These are phyloP conservation scores for Vanacampus margaritifer DNA, from an alignment of 2,113 vertebrate species.

Conservation along the genomic window DNA sequence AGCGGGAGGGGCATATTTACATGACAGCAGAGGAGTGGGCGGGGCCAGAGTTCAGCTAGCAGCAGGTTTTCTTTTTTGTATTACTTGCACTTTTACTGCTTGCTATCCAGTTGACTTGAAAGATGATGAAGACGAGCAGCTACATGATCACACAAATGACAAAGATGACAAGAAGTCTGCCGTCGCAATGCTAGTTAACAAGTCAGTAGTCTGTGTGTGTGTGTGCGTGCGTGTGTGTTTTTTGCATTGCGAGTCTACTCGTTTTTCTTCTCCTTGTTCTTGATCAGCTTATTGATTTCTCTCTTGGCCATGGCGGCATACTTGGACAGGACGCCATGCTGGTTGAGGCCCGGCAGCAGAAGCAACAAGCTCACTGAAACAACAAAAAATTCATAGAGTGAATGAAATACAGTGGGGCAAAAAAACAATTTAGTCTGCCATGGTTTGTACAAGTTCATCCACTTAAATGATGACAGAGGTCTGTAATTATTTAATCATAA, in stretches of 20 bases:
- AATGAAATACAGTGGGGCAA: too few species aligned
- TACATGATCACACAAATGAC: neutral
- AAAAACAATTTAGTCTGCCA: too few species aligned
- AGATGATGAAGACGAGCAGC: neutral
- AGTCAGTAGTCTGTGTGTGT: neutral
- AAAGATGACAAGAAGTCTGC: neutral
- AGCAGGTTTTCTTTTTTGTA: neutral
- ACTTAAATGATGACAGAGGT: too few species aligned
- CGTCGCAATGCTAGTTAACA: neutral
- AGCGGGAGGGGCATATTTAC: neutral
- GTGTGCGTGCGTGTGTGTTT: neutral
- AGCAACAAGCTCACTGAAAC: conserved; percentile 84
- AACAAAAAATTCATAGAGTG: neutral
- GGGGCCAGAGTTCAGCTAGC: neutral
- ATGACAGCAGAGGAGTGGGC: neutral
- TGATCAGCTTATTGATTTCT: conserved; percentile 96
- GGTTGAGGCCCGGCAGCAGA: conserved; percentile 92
- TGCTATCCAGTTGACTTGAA: neutral
- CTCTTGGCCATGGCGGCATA: conserved; percentile 92
- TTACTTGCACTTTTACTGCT: neutral
- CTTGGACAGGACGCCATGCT: conserved; percentile 89
- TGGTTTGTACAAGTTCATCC: too few species aligned
- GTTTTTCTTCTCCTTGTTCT: conserved; percentile 98
- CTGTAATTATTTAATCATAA: too few species aligned
- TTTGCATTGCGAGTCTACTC: conserved; percentile 69